Conservation (phyloP, 2,797 vertebrate genomes). For the Sparidentex hasta region DNA sequence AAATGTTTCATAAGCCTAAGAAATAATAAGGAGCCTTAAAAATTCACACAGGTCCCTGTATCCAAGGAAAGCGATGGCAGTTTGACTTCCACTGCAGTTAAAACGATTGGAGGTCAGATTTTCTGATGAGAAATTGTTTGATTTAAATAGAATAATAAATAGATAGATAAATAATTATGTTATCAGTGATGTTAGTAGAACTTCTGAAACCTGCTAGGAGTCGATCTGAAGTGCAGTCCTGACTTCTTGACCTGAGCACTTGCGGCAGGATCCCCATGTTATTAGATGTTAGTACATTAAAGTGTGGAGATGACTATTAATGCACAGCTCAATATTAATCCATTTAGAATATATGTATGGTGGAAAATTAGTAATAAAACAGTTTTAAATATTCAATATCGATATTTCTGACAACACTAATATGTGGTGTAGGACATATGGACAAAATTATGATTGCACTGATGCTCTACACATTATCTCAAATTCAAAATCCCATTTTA, state of each 20-base stretch:
- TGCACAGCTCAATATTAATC: too few species aligned
- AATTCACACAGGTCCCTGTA: background rate
- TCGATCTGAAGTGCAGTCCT: background rate
- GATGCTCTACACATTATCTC: too few species aligned
- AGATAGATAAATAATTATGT: background rate
- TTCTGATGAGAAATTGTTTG: background rate
- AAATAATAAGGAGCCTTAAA: background rate
- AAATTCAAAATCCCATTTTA: too few species aligned
- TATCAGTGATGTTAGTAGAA: background rate
- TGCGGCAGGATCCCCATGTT: background rate
- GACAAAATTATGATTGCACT: too few species aligned
- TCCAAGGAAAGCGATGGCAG: background rate
- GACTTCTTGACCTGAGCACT: background rate
- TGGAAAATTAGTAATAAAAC: too few species aligned
- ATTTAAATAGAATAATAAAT: constrained; percentile 7
- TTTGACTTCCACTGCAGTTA: background rate
- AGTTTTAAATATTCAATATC: too few species aligned
- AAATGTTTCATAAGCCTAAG: background rate
- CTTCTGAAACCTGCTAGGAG: background rate
- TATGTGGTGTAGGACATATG: too few species aligned
- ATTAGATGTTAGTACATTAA: background rate
- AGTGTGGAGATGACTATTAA: background rate
- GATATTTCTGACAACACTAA: too few species aligned
- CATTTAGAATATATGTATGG: too few species aligned
- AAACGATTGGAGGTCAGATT: background rate